phyloP scores from a whole-genome alignment of 1,140 invertebrate genomes.

The Sycophila sp. region DNA sequence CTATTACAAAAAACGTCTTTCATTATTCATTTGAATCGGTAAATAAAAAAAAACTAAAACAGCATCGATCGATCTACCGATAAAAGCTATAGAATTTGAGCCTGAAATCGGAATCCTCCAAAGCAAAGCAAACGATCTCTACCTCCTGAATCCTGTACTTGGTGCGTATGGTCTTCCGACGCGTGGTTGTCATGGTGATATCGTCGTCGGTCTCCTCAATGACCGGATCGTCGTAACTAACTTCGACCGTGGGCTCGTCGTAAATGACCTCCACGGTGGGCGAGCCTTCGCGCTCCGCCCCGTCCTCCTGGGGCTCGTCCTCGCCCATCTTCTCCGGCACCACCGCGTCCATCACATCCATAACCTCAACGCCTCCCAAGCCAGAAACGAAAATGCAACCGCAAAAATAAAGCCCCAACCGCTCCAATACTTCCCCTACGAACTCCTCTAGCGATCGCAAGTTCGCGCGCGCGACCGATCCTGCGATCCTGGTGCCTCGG shows the following conservation, averaged over 20 bases:
- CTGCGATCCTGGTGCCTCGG: no score
- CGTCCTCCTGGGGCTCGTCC: constrained; percentile 25
- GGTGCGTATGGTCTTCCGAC: constrained; percentile 71
- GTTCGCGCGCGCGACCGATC: no score
- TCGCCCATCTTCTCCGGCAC: constrained; percentile 41
- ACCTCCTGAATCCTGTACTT: constrained; percentile 76
- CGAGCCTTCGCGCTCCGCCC: constrained; percentile 45
- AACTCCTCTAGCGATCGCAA: no score
- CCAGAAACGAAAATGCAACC: no score
- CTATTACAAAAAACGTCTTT: no score
- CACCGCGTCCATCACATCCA: constrained; percentile 58
- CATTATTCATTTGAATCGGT: no score
- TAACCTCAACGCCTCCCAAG: constrained; percentile 21
- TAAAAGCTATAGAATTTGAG: no score
- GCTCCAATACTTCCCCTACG: no score
- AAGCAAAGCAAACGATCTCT: constrained; percentile 51
- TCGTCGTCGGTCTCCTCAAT: constrained; percentile 65
- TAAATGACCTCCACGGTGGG: constrained; percentile 58
- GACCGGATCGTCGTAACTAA: constrained; percentile 51
- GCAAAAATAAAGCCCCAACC: no score
- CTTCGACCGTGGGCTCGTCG: constrained; percentile 45
- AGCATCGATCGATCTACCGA: no score
- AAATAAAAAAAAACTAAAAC: no score
- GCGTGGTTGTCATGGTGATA: constrained; percentile 70
- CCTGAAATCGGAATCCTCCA: not conserved